A percentile compares a stretch with the other conserved stretches of the same genome.
Conservation (phyloP, 2,113 vertebrate species). For the Macquaria ambigua region DNA sequence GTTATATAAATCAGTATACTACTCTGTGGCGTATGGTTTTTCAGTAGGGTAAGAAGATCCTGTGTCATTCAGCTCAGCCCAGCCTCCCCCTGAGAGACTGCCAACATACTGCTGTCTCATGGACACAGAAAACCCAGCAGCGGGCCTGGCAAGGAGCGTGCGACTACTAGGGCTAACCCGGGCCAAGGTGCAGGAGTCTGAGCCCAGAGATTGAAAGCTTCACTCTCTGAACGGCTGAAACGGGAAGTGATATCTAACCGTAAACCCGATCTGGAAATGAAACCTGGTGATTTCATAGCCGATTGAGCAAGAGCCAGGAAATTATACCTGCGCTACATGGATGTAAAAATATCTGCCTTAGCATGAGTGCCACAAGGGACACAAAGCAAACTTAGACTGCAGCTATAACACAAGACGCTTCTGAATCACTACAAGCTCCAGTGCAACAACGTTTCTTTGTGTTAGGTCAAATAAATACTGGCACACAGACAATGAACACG, state of each 20-base stretch:
- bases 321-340: constrained; percentile 43
- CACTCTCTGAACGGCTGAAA: constrained; percentile 1
- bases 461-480: constrained; percentile 46
- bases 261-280: constrained; percentile 54
- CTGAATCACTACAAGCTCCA: constrained; percentile 10
- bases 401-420: constrained; percentile 2
- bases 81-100: constrained; percentile 49
- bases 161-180: constrained; percentile 32
- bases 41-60: constrained; percentile 51
- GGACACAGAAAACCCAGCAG: constrained; percentile 76
- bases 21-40: constrained; percentile 15
- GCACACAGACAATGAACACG: constrained; percentile 8
- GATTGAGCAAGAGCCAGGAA: constrained; percentile 45
- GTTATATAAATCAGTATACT: constrained; percentile 25
- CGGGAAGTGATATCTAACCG: constrained; percentile 51
- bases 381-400: constrained; percentile 29
- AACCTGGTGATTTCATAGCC: constrained; percentile 56
- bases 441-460: constrained; percentile 45
- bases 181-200: constrained; percentile 44
- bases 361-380: constrained; percentile 11
- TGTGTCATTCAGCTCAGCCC: constrained; percentile 36
- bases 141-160: constrained; percentile 59
- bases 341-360: constrained; percentile 42
- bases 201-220: constrained; percentile 47
- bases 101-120: constrained; percentile 70